These are phyloP conservation scores for Aradophagus sp. DNA, from an alignment of 1,140 invertebrate species.

Conservation along the genomic window DNA sequence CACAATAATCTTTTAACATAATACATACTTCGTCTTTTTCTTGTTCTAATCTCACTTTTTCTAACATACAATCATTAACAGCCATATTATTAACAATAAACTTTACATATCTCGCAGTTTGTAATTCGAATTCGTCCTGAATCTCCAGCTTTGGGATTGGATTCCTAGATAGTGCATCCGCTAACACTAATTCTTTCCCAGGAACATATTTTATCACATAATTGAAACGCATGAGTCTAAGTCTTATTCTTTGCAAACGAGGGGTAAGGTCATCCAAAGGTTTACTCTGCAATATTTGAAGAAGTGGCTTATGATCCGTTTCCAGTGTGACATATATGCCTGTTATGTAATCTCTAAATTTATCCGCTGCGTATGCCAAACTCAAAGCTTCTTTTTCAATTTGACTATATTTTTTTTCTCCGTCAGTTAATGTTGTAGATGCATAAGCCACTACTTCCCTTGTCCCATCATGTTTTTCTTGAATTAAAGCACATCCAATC, in stretches of 20 bases:
- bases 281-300: slow-evolving; percentile 57
- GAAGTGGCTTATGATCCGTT: slow-evolving; percentile 62
- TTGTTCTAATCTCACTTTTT: slow-evolving; percentile 8
- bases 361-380: slow-evolving; percentile 53
- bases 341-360: slow-evolving; percentile 63
- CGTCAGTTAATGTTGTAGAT: slow-evolving; percentile 54
- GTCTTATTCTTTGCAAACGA: slow-evolving; percentile 27
- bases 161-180: slow-evolving; percentile 10
- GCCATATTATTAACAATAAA: not conserved
- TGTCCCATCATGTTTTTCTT: not conserved
- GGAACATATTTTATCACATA: slow-evolving; percentile 10
- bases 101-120: not conserved
- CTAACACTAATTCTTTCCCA: slow-evolving; percentile 7
- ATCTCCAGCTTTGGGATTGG: slow-evolving; percentile 1
- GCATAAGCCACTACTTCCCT: slow-evolving; percentile 45
- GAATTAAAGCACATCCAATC: slow-evolving; percentile 18
- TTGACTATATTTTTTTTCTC: slow-evolving; percentile 58
- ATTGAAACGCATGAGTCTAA: slow-evolving; percentile 11
- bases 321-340: slow-evolving; percentile 48
- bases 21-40: slow-evolving; percentile 17
- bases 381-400: no score
- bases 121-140: not conserved
- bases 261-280: slow-evolving; percentile 60
- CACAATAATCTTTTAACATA: slow-evolving; percentile 26
- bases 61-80: slow-evolving; percentile 1